Evolutionary conservation across 1,140 invertebrate species (phyloP).

Genomic region (Drosophila orosa): DNA sequence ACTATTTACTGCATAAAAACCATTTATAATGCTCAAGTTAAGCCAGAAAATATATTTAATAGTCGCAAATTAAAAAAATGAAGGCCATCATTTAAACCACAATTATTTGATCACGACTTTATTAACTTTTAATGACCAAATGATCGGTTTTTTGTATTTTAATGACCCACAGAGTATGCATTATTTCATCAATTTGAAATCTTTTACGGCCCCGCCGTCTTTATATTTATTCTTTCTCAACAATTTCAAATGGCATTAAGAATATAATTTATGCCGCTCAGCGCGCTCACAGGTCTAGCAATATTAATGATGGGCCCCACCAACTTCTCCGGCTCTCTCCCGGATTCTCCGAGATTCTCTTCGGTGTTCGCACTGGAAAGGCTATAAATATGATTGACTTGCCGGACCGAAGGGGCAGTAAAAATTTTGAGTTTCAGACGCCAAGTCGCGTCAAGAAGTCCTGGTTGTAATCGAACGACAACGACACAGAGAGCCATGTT

Average conservation of each 20-base stretch:
- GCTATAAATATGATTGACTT: slow-evolving; percentile 81
- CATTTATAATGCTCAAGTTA: not conserved
- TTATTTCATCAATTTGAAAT: slow-evolving; percentile 21
- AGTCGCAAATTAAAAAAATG: not conserved
- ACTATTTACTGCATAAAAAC: too few relatives aligned
- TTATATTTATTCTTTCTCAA: slow-evolving; percentile 44
- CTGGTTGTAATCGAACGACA: slow-evolving; percentile 4
- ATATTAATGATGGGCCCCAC: slow-evolving; percentile 62
- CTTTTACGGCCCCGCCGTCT: slow-evolving; percentile 23
- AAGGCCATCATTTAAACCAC: not conserved
- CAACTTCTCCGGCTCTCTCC: slow-evolving; percentile 46
- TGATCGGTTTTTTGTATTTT: slow-evolving; percentile 18
- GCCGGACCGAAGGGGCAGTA: slow-evolving; percentile 54
- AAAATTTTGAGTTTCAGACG: slow-evolving; percentile 62
- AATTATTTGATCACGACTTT: slow-evolving; percentile 1
- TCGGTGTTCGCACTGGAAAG: slow-evolving; percentile 24
- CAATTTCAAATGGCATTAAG: slow-evolving; percentile 75
- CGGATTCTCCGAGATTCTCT: slow-evolving; percentile 31
- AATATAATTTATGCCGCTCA: slow-evolving; percentile 78
- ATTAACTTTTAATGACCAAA: slow-evolving; percentile 17
- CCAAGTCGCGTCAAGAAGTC: slow-evolving; percentile 21
- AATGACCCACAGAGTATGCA: slow-evolving; percentile 45
- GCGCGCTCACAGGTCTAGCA: slow-evolving; percentile 51
- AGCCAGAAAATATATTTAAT: not conserved
- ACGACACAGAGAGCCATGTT: slow-evolving; percentile 45